These are phyloP conservation scores for Pherbina coryleti DNA, from an alignment of 2,888 invertebrate genomes.

Conservation along the genomic window DNA sequence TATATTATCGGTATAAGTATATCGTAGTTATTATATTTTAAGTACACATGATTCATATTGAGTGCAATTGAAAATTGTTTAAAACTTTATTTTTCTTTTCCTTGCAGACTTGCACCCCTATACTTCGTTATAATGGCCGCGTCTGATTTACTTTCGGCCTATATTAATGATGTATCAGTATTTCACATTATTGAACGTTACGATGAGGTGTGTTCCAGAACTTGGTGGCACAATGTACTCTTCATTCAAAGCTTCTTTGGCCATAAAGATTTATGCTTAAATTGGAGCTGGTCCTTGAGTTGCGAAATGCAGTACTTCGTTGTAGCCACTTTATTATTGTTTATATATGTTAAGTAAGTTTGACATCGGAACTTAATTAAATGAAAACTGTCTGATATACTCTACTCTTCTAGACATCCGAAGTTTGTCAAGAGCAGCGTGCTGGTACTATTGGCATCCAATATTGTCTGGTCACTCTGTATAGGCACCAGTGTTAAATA, in stretches of 20 bases:
- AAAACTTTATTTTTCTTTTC: background rate
- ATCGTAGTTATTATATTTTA: too few species aligned
- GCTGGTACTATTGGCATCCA: constrained; percentile 37
- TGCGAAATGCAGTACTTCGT: constrained; percentile 69
- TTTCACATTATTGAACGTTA: constrained; percentile 65
- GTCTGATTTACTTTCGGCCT: constrained; percentile 61
- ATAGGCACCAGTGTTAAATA: constrained; percentile 57
- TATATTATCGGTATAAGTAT: too few species aligned
- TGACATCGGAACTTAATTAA: background rate
- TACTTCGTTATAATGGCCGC: constrained; percentile 60
- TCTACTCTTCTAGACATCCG: constrained; percentile 54
- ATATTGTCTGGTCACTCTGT: constrained; percentile 54
- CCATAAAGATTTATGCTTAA: constrained; percentile 64
- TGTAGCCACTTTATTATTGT: constrained; percentile 59
- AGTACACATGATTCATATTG: too few species aligned
- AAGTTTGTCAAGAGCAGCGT: constrained; percentile 52
- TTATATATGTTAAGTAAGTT: constrained; percentile 62
- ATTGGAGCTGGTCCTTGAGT: constrained; percentile 69
- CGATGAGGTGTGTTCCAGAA: constrained; percentile 60
- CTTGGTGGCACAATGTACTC: constrained; percentile 68
- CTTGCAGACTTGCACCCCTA: constrained; percentile 61
- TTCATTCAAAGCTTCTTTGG: constrained; percentile 66
- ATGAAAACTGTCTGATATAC: background rate
- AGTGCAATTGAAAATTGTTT: background rate
- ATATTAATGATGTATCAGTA: constrained; percentile 62